Evolutionary conservation across 2,113 vertebrate genomes (phyloP).

Genomic region (Chaetodon trifascialis): DNA sequence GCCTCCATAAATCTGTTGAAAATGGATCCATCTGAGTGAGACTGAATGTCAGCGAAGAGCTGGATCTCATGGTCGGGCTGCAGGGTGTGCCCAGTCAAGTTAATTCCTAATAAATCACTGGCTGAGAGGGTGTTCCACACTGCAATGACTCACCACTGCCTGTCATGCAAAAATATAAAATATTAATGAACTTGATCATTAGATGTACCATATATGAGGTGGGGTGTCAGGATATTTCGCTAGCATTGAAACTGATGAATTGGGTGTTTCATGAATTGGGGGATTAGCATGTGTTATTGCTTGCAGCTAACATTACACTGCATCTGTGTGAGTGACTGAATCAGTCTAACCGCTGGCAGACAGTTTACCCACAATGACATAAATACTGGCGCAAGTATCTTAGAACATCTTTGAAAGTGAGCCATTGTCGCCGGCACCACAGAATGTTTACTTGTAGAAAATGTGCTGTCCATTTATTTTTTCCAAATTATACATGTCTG

Average conservation of each 20-base stretch:
- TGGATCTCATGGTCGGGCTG: conserved; percentile 47
- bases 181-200: conserved; percentile 32
- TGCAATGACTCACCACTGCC: conserved; percentile 53
- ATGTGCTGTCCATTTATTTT: conserved; percentile 27
- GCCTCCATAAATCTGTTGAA: conserved; percentile 48
- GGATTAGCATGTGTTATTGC: conserved; percentile 43
- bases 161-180: conserved; percentile 43
- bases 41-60: conserved; percentile 36
- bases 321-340: conserved; percentile 55
- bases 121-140: conserved; percentile 46
- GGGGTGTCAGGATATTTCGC: conserved; percentile 12
- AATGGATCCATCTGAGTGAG: conserved; percentile 43
- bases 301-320: conserved; percentile 46
- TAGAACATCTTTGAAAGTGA: conserved; percentile 60
- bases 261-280: conserved; percentile 22
- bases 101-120: conserved; percentile 58
- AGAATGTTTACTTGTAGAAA: conserved; percentile 62
- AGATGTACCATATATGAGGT: conserved; percentile 10
- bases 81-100: conserved; percentile 63
- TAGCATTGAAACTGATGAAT: conserved; percentile 39
- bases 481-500: conserved; percentile 54
- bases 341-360: conserved; percentile 53
- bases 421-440: conserved; percentile 31
- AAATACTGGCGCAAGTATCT: conserved; percentile 53
- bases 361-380: conserved; percentile 63